phyloP scores from a whole-genome alignment of 2,113 vertebrate genomes.

The Emydura subglobosa region DNA sequence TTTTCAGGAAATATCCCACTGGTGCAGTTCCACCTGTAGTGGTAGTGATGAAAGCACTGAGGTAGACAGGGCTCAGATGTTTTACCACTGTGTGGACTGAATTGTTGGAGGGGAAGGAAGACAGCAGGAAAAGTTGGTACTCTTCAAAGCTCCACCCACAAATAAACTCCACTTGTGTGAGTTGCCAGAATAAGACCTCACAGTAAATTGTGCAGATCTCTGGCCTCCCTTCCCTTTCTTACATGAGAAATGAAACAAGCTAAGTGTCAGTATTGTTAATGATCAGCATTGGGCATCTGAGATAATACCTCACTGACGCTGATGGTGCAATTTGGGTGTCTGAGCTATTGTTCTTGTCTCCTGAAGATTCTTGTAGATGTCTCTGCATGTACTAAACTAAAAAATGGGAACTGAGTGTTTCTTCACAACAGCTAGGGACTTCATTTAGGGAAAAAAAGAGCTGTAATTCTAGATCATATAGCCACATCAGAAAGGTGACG shows the following conservation, averaged over 20 bases:
- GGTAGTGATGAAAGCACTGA: neutral
- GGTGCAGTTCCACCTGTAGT: neutral
- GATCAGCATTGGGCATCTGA: neutral
- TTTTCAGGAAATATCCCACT: neutral
- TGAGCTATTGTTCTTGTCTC: neutral
- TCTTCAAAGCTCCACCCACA: neutral
- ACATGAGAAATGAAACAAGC: accelerated
- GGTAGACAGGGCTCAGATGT: neutral
- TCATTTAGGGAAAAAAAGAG: neutral
- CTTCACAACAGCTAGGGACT: too few relatives aligned
- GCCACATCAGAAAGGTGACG: too few relatives aligned
- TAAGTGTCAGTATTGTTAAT: too few relatives aligned
- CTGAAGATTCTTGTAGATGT: neutral
- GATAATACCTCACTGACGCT: neutral
- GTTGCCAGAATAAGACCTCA: neutral
- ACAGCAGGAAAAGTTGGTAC: neutral
- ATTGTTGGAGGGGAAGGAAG: neutral
- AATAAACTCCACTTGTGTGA: neutral
- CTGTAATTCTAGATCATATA: neutral
- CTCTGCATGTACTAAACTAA: too few relatives aligned
- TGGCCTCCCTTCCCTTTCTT: neutral
- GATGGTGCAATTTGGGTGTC: neutral
- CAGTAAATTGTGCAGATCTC: neutral
- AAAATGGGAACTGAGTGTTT: too few relatives aligned
- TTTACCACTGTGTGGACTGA: accelerated